A percentile compares a stretch with the other conserved stretches of the same genome.
phyloP scores from a whole-genome alignment of 2,113 vertebrate species.

The Chiloscyllium plagiosum region DNA sequence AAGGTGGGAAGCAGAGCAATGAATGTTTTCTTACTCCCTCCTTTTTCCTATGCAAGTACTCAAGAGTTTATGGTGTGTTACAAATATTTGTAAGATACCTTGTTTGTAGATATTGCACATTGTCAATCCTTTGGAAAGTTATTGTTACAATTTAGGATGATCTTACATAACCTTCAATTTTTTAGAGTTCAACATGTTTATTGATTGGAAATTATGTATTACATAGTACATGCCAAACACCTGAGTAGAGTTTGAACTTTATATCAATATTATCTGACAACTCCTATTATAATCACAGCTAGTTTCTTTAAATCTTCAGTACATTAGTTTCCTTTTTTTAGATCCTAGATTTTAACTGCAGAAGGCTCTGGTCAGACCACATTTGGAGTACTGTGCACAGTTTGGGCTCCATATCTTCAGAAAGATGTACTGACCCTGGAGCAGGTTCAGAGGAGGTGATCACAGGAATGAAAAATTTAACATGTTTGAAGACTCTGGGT shows the following conservation, averaged over 20 bases:
- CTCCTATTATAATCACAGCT: background rate
- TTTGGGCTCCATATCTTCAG: too few relatives aligned
- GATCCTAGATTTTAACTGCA: background rate
- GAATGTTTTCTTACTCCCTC: background rate
- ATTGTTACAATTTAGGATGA: background rate
- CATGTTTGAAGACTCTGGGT: too few relatives aligned
- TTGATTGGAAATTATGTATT: slow-evolving; percentile 26
- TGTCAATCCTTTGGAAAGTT: background rate
- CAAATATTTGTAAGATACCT: background rate
- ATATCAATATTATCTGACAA: slow-evolving; percentile 16
- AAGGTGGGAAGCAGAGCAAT: background rate
- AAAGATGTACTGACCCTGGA: too few relatives aligned
- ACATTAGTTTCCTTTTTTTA: background rate
- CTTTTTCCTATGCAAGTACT: background rate
- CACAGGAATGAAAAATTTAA: too few relatives aligned
- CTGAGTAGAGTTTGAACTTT: slow-evolving; percentile 10
- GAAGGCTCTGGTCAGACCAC: too few relatives aligned
- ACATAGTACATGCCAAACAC: slow-evolving; percentile 7
- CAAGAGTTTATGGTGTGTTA: background rate
- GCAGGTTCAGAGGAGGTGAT: too few relatives aligned
- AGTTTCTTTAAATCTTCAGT: slow-evolving; percentile 1
- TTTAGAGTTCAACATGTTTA: slow-evolving; percentile 14
- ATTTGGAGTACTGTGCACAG: too few relatives aligned
- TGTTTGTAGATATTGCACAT: background rate
- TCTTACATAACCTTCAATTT: slow-evolving; percentile 21